Conservation (phyloP, 30 jellyfish, hydroid and myxozoan species). For the Aurelia sp. region DNA sequence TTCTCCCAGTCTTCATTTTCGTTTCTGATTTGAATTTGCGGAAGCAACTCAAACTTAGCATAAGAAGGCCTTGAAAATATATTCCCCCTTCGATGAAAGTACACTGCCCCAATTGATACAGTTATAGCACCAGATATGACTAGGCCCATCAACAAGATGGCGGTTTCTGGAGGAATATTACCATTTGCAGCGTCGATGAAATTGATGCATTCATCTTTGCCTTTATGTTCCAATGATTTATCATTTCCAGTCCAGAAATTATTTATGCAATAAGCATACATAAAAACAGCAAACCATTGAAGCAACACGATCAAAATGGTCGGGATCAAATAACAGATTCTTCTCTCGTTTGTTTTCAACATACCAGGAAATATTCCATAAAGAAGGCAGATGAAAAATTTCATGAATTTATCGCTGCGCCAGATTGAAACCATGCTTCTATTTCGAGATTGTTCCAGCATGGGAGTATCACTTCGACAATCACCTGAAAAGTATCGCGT, state of each 20-base stretch:
- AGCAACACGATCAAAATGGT: not conserved
- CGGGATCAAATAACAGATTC: slow-evolving; percentile 29
- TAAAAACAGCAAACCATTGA: slow-evolving; percentile 32
- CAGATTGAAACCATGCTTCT: too few relatives aligned
- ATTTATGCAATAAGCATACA: slow-evolving; percentile 3
- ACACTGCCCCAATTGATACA: slow-evolving; percentile 18
- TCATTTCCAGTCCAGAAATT: not conserved
- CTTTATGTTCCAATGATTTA: not conserved
- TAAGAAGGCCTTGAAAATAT: too few relatives aligned
- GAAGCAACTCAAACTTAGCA: not conserved
- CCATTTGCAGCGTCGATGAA: not conserved
- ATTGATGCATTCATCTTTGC: not conserved
- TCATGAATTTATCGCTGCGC: slow-evolving; percentile 13
- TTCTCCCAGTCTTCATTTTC: not conserved
- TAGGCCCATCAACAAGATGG: slow-evolving; percentile 33
- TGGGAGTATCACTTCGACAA: too few relatives aligned
- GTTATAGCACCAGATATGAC: slow-evolving; percentile 44
- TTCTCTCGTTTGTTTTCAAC: not conserved
- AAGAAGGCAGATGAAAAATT: slow-evolving; percentile 13
- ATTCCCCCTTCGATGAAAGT: not conserved
- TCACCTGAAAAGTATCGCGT: too few relatives aligned
- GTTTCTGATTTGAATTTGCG: not conserved
- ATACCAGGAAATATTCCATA: slow-evolving; percentile 8
- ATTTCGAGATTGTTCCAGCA: too few relatives aligned
- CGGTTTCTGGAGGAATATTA: slow-evolving; percentile 30